Conservation (phyloP, 2,888 invertebrate species). For the Nomada fucata region DNA sequence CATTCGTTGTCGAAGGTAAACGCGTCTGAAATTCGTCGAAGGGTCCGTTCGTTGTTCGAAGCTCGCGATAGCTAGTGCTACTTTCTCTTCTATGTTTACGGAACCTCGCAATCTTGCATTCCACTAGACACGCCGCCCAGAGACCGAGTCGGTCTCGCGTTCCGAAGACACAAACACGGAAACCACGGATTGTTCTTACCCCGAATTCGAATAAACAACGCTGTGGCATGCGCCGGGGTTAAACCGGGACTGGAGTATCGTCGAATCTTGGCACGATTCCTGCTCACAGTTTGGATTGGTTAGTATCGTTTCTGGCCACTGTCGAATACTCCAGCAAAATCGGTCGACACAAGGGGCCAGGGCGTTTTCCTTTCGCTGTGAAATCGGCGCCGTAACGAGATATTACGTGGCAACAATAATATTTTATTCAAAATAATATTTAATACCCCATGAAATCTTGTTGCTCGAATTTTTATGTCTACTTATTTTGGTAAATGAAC, state of each 20-base stretch:
- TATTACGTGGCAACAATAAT: not conserved
- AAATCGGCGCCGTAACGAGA: conserved; percentile 10
- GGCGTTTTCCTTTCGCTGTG: not conserved
- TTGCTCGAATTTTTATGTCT: no score
- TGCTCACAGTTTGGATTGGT: conserved; percentile 58
- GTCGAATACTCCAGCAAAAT: conserved; percentile 39
- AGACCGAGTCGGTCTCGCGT: conserved; percentile 52
- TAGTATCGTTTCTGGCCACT: conserved; percentile 43
- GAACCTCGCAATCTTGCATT: conserved; percentile 41
- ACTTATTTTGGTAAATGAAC: no score
- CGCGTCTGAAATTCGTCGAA: conserved; percentile 12
- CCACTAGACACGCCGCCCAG: conserved; percentile 44
- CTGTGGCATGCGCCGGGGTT: conserved; percentile 55
- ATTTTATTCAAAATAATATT: no score
- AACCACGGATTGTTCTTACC: conserved; percentile 67
- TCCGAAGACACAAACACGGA: conserved; percentile 70
- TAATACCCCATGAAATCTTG: no score
- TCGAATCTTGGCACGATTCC: conserved; percentile 80
- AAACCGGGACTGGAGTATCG: conserved; percentile 65
- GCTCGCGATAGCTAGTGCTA: conserved; percentile 3
- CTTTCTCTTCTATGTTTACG: conserved; percentile 19
- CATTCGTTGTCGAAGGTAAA: conserved; percentile 10
- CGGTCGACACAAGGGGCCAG: conserved; percentile 8
- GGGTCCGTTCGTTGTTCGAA: conserved; percentile 1
- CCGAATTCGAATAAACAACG: conserved; percentile 74